Percentiles rank a stretch among this genome's conserved stretches.
These are phyloP conservation scores for Anabacerthia variegaticeps DNA, from an alignment of 2,797 vertebrate genomes.

Conservation along the genomic window DNA sequence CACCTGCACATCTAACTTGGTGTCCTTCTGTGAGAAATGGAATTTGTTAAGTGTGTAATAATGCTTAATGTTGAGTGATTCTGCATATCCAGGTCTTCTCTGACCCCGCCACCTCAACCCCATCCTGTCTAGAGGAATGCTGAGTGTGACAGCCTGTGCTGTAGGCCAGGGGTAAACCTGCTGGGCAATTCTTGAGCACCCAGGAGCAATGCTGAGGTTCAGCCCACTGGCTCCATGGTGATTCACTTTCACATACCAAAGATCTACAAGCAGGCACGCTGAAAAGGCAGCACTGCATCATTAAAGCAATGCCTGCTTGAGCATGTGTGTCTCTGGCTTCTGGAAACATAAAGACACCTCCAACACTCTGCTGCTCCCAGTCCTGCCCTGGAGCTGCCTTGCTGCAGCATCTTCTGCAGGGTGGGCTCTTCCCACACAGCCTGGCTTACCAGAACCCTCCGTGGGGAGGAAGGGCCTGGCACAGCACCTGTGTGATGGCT, in stretches of 20 bases:
- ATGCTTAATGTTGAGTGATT: neutral
- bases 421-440: neutral
- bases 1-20: neutral
- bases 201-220: neutral
- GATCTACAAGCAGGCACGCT: neutral
- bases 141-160: neutral
- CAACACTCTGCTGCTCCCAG: fast-evolving
- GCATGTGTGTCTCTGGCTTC: neutral
- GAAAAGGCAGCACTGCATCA: neutral
- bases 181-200: neutral
- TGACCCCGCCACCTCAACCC: neutral
- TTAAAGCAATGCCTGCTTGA: neutral
- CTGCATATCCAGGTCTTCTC: neutral
- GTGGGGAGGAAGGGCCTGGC: neutral
- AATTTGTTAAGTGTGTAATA: neutral
- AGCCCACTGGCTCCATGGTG: neutral
- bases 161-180: neutral
- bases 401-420: neutral
- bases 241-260: neutral
- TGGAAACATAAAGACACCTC: neutral
- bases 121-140: neutral
- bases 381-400: neutral
- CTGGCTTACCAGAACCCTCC: neutral
- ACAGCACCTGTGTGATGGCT: neutral
- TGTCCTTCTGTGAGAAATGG: neutral